Evolutionary conservation across 2,888 invertebrate genomes (phyloP).

Genomic region (Papilio demoleus): DNA sequence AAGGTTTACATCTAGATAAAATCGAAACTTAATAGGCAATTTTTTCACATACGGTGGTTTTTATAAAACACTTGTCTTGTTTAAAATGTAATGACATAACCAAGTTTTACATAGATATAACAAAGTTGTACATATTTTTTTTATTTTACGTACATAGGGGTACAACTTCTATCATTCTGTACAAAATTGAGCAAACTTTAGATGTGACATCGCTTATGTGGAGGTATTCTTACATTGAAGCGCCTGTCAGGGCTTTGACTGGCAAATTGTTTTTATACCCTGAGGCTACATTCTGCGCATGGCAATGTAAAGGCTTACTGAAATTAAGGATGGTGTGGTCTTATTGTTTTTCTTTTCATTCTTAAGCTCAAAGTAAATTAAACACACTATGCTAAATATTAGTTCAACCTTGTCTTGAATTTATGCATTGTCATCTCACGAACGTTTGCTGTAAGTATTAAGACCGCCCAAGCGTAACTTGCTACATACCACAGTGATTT

Average conservation of each 20-base stretch:
- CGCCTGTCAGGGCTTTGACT: slow-evolving; percentile 55
- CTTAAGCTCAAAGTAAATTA: background rate
- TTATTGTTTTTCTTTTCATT: background rate
- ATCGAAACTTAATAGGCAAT: background rate
- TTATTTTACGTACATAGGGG: background rate
- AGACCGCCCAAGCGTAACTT: background rate
- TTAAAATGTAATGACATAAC: no score
- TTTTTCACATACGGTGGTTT: no score
- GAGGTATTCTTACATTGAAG: slow-evolving; percentile 13
- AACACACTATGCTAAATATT: background rate
- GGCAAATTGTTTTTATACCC: slow-evolving; percentile 80
- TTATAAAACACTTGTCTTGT: no score
- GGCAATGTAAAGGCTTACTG: background rate
- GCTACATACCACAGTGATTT: no score
- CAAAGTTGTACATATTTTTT: no score
- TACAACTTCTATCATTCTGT: background rate
- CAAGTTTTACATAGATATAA: no score
- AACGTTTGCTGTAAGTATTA: background rate
- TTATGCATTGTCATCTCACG: background rate
- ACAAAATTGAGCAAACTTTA: slow-evolving; percentile 9
- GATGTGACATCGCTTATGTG: slow-evolving; percentile 13
- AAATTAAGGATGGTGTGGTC: background rate
- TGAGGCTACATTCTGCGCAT: slow-evolving; percentile 59
- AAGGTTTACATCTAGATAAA: background rate
- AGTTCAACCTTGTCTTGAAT: background rate